Conservation (phyloP, 1,140 invertebrate genomes). For the Cyclina sinensis region DNA sequence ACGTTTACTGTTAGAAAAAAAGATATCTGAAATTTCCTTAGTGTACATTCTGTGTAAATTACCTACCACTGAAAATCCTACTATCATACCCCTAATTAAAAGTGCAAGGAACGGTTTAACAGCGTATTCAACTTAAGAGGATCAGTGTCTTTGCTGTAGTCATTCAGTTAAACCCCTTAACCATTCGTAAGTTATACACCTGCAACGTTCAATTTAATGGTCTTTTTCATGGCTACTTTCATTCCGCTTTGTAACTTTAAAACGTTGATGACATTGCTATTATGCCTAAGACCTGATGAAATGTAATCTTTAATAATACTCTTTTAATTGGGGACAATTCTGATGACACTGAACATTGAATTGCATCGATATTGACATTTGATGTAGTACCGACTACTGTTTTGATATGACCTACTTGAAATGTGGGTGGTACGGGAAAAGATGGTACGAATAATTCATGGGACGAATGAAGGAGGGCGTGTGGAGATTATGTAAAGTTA, state of each 20-base stretch:
- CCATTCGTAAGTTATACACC: conserved; percentile 46
- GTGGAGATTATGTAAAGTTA: conserved; percentile 21
- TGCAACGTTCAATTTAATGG: conserved; percentile 50
- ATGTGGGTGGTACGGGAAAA: conserved; percentile 45
- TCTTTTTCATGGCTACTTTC: conserved; percentile 42
- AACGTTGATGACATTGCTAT: conserved; percentile 41
- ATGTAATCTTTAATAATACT: conserved; percentile 42
- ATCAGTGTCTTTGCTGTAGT: conserved; percentile 1
- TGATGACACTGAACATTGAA: conserved; percentile 13
- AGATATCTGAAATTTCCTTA: not conserved
- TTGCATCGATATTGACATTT: conserved; percentile 51
- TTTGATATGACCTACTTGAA: conserved; percentile 8
- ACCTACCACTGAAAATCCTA: not conserved
- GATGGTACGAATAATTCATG: not conserved
- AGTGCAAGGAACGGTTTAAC: conserved; percentile 21
- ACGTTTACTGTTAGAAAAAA: not conserved
- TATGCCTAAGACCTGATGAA: conserved; percentile 28
- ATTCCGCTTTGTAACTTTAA: conserved; percentile 42
- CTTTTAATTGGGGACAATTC: conserved; percentile 22
- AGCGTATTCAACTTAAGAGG: conserved; percentile 8
- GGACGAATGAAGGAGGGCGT: not conserved
- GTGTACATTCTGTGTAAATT: not conserved
- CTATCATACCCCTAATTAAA: conserved; percentile 46
- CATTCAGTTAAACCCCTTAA: conserved; percentile 7
- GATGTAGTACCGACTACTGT: conserved; percentile 39